Evolutionary conservation across 2,888 invertebrate genomes (phyloP).

Genomic region (Lycophotia porphyrea): DNA sequence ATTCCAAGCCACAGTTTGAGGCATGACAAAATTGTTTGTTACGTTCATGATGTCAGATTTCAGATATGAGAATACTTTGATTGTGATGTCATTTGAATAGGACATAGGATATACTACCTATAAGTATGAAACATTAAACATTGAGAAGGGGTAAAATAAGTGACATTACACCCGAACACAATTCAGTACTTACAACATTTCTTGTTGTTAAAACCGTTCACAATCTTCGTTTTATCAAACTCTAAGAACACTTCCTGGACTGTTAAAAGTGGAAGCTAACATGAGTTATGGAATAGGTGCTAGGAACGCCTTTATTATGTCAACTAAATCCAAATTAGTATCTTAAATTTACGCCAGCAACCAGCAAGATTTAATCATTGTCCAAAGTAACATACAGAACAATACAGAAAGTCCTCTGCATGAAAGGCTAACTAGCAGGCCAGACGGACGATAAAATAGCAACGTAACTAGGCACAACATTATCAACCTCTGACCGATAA

Average conservation of each 20-base stretch:
- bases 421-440: slow-evolving; percentile 27
- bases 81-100: slow-evolving; percentile 39
- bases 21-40: slow-evolving; percentile 37
- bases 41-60: slow-evolving; percentile 56
- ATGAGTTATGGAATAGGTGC: too few species aligned
- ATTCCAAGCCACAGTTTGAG: slow-evolving; percentile 32
- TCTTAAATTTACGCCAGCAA: not conserved
- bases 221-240: too few species aligned
- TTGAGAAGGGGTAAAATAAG: too few species aligned
- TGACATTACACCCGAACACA: too few species aligned
- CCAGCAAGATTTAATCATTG: not conserved
- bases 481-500: slow-evolving; percentile 42
- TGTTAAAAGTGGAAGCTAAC: too few species aligned
- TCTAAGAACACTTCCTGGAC: too few species aligned
- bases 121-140: too few species aligned
- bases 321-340: not conserved
- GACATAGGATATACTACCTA: not conserved
- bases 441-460: not conserved
- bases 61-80: slow-evolving; percentile 51
- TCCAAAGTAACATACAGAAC: slow-evolving; percentile 5
- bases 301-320: not conserved
- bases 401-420: slow-evolving; percentile 38
- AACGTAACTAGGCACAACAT: not conserved
- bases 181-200: too few species aligned
- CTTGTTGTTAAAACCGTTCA: too few species aligned